Percentiles rank a stretch among this genome's conserved stretches.
phyloP scores from a whole-genome alignment of 2,797 vertebrate species.

The Peromyscus melanophrys region DNA sequence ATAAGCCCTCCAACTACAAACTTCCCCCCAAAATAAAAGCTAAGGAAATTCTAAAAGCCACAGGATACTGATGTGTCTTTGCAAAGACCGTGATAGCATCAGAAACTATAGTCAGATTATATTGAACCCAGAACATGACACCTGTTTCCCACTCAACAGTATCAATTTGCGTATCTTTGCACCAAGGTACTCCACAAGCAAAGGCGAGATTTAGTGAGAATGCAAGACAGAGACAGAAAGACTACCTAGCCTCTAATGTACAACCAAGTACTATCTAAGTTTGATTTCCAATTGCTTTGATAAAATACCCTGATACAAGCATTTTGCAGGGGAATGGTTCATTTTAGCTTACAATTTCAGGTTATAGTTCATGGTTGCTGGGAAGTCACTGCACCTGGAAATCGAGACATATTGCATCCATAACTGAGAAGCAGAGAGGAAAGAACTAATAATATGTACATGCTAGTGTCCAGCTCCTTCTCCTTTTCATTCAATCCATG shows the following conservation, averaged over 20 bases:
- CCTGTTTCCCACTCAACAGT: not conserved
- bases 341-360: not conserved
- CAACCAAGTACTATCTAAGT: not conserved
- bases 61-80: not conserved
- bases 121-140: not conserved
- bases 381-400: not conserved
- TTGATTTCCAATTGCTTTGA: not conserved
- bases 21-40: not conserved
- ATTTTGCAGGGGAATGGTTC: not conserved
- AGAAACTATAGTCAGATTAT: not conserved
- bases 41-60: not conserved
- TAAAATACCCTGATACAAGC: not conserved
- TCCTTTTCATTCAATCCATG: not conserved
- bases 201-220: fast-evolving
- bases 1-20: not conserved
- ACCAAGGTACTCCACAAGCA: not conserved
- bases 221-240: not conserved
- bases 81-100: not conserved
- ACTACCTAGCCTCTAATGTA: fast-evolving
- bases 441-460: not conserved
- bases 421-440: not conserved
- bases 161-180: not conserved
- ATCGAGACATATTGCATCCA: too few species aligned
- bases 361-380: not conserved
- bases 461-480: too few species aligned